Evolutionary conservation across 2,888 invertebrate species (phyloP), one percentile per base, ranked within the genome.

Genomic region (Rhagophthalmus giganteus): DNA sequence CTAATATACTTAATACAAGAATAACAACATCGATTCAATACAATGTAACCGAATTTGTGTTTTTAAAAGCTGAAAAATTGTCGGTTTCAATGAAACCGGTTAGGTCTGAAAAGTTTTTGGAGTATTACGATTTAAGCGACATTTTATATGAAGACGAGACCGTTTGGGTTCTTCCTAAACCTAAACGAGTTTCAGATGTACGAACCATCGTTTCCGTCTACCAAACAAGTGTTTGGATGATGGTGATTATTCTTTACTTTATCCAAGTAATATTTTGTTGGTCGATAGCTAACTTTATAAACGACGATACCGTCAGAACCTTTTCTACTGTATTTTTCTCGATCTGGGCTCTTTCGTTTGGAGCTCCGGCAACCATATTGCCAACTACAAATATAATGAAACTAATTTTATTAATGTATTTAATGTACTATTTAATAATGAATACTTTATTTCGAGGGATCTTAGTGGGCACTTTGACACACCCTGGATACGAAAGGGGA

Each of bases 121-220:
- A 15, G 1, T 20, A 34, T 26, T 44, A 24, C 9, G 44, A 44
- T 35, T 5, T 33, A 1, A 44, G 34, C 15, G 9, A 11, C 3
- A 13, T 20, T 6, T 3, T 30, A 1, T 24, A 35, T 8, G 10
- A 16, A 2, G 44, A 44, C n/a, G 14, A 28, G 13, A 7, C 16
- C 0, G n/a, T 35, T 10, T 44, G 28, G 35, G 12, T 16, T 1
- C 27, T 35, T 28, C 44, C 44, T 13, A 44, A 35, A 16, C 5
- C 44, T 20, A 14, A 20, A 6, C 16, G 9, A 20, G 20, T 44
- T 35, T 27, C 35, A 1, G 16, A 34, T 9, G 1, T 28, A 12
- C 34, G 30, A 30, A 9, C 30, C 1, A 35, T 44, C 4, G 8
- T 11, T 6, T 11, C 14, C 2, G 20, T 35, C 9, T 44, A 34